Conservation (phyloP, 2,797 vertebrate genomes). For the Dryobates pubescens region DNA sequence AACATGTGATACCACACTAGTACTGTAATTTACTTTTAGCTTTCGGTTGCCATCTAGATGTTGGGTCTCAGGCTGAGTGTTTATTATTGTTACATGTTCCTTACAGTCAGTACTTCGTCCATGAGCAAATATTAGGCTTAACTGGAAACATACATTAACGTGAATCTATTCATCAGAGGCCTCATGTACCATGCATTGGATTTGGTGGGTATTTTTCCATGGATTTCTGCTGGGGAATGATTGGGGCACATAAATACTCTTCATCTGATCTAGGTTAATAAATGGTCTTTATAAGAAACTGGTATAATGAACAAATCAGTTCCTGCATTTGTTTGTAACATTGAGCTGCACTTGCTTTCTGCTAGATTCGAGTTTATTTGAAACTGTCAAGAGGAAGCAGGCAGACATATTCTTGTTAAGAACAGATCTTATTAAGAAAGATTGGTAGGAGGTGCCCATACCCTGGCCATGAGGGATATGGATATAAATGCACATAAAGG, state of each 20-base stretch:
- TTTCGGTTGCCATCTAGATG: conserved; percentile 4
- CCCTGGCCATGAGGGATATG: not conserved
- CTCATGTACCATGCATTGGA: not conserved
- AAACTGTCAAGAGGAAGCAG: not conserved
- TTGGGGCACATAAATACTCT: not conserved
- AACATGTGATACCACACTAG: not conserved
- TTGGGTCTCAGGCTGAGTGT: not conserved
- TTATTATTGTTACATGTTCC: conserved; percentile 18
- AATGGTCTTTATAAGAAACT: not conserved
- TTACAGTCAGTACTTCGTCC: not conserved
- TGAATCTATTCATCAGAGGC: not conserved
- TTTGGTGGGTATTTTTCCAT: not conserved
- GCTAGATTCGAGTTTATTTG: not conserved
- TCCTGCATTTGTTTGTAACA: not conserved
- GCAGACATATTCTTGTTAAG: not conserved
- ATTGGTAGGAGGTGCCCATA: not conserved
- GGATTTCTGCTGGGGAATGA: not conserved
- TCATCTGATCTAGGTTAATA: not conserved
- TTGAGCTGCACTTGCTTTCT: not conserved
- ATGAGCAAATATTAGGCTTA: not conserved
- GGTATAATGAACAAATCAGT: not conserved
- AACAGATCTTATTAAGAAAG: not conserved
- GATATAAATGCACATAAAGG: not conserved
- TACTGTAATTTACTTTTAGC: not conserved
- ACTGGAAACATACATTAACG: not conserved